Conservation (phyloP, 2,888 invertebrate genomes). For the Drosophila falleni region DNA sequence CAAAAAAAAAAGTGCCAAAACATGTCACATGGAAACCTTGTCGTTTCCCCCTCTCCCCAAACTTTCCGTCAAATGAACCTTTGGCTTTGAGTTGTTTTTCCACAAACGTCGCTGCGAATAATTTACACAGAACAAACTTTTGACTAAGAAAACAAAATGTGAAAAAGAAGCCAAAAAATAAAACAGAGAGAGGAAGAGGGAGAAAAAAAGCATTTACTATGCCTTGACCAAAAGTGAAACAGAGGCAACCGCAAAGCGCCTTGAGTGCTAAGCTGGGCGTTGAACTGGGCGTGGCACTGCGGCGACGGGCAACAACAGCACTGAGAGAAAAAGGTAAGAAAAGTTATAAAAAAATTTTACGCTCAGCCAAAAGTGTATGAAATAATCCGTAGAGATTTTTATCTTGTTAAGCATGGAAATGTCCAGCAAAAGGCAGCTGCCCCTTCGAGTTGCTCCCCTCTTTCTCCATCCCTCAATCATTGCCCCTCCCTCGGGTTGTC, state of each 20-base stretch:
- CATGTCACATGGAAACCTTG: constrained; percentile 69
- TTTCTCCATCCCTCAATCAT: constrained; percentile 8
- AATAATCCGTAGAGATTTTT: constrained; percentile 81
- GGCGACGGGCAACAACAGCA: constrained; percentile 13
- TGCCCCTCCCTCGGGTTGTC: constrained; percentile 33
- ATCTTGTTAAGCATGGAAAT: constrained; percentile 79
- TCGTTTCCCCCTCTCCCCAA: constrained; percentile 4
- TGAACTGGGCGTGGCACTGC: constrained; percentile 62
- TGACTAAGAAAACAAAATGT: constrained; percentile 59
- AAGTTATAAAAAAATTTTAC: constrained; percentile 72
- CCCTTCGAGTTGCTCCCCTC: constrained; percentile 12
- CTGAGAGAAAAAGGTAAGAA: constrained; percentile 62
- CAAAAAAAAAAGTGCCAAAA: constrained; percentile 69
- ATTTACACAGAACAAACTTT: constrained; percentile 76
- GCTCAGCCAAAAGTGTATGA: constrained; percentile 68
- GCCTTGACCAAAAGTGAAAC: constrained; percentile 70
- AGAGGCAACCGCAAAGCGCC: constrained; percentile 69
- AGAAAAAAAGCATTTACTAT: constrained; percentile 23
- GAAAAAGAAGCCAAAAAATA: constrained; percentile 10
- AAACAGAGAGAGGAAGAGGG: constrained; percentile 14
- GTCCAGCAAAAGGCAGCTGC: constrained; percentile 50
- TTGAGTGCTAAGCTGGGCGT: constrained; percentile 66
- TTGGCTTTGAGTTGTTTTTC: constrained; percentile 69
- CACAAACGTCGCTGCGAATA: constrained; percentile 69
- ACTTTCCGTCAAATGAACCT: constrained; percentile 45